Conservation (phyloP, 2,797 vertebrate species). For the Buphagus erythrorhynchus region DNA sequence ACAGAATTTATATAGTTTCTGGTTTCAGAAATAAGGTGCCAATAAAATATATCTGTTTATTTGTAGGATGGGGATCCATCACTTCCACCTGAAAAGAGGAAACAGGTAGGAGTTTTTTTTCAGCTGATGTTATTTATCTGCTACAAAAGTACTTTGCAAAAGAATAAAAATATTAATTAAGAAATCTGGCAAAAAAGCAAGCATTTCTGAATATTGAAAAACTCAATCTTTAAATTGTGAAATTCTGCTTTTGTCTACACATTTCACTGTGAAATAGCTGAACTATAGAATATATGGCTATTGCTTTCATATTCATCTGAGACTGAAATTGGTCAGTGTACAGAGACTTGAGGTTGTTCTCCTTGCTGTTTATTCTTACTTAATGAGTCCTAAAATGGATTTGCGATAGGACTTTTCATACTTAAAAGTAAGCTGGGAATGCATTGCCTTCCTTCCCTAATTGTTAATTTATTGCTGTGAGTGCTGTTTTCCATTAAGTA, state of each 20-base stretch:
- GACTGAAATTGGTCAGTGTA: not conserved
- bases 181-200: not conserved
- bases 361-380: not conserved
- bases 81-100: slow-evolving; percentile 94
- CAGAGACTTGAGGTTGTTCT: not conserved
- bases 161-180: not conserved
- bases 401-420: not conserved
- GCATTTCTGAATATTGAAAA: not conserved
- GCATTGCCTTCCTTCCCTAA: not conserved
- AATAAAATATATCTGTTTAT: slow-evolving; percentile 22
- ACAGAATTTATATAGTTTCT: not conserved
- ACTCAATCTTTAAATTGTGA: not conserved
- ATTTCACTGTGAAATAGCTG: not conserved
- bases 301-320: not conserved
- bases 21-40: not conserved
- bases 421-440: not conserved
- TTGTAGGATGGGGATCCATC: slow-evolving; percentile 92
- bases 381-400: not conserved
- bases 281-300: not conserved
- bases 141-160: not conserved
- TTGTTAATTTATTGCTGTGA: slow-evolving; percentile 36
- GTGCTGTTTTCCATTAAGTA: slow-evolving; percentile 19
- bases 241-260: not conserved
- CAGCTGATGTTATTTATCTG: not conserved
- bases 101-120: slow-evolving; percentile 83